Evolutionary conservation across 2,113 vertebrate species (phyloP).

Genomic region (Myodes glareolus): DNA sequence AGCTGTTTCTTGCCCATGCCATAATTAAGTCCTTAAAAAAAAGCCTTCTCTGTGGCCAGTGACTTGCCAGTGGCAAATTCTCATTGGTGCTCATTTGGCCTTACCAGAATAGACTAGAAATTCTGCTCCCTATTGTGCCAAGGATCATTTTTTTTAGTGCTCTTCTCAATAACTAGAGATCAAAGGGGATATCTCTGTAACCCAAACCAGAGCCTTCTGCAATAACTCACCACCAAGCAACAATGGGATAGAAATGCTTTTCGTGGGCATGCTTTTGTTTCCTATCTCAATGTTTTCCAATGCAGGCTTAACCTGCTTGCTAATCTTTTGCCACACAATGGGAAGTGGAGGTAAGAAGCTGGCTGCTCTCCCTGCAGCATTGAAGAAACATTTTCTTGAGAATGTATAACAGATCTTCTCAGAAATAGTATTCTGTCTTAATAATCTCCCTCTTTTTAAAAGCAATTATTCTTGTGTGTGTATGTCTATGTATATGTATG

Average conservation of each 20-base stretch:
- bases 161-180: slow-evolving; percentile 39
- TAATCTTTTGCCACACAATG: slow-evolving; percentile 2
- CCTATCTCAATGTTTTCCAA: neutral
- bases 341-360: neutral
- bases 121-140: neutral
- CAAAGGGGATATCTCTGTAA: slow-evolving; percentile 74
- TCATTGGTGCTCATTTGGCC: slow-evolving; percentile 48
- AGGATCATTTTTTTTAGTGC: neutral
- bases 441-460: neutral
- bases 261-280: slow-evolving; percentile 48
- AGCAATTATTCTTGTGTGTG: neutral
- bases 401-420: neutral
- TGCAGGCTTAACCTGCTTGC: neutral
- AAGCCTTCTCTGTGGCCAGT: neutral
- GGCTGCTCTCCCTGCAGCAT: neutral
- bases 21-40: slow-evolving; percentile 53
- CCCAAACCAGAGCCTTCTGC: slow-evolving; percentile 48
- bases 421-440: neutral
- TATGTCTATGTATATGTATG: neutral
- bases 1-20: neutral
- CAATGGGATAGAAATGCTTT: slow-evolving; percentile 21
- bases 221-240: neutral
- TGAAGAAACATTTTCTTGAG: slow-evolving; percentile 23
- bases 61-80: slow-evolving; percentile 21
- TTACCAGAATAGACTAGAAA: slow-evolving; percentile 52